These are phyloP conservation scores for Sisyra nigra DNA, from an alignment of 2,888 invertebrate species.

Conservation along the genomic window DNA sequence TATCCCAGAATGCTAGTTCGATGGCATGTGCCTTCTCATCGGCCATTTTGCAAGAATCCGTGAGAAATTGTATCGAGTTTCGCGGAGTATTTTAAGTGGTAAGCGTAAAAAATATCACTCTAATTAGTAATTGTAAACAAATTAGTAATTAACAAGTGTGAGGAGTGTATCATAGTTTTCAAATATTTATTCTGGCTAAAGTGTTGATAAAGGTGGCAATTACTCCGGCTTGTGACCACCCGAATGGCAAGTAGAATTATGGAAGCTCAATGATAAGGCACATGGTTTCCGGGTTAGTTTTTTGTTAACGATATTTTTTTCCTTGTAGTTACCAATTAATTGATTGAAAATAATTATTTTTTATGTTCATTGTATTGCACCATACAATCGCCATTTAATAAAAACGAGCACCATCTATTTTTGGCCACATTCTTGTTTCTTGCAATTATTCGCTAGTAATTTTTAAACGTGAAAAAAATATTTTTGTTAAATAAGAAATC, in stretches of 20 bases:
- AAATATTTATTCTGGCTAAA: constrained; percentile 5
- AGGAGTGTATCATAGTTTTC: constrained; percentile 4
- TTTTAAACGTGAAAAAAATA: no score
- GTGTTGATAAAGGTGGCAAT: constrained; percentile 5
- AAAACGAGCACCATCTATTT: no score
- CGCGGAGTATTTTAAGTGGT: constrained; percentile 40
- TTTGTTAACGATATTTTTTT: constrained; percentile 22
- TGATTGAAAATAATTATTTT: not conserved
- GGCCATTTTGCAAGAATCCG: constrained; percentile 52
- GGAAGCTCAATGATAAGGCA: constrained; percentile 29
- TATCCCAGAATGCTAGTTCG: constrained; percentile 34
- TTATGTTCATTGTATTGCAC: not conserved
- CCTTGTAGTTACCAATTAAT: constrained; percentile 18
- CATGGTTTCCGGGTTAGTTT: constrained; percentile 32
- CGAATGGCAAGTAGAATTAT: constrained; percentile 23
- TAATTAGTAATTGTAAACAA: constrained; percentile 2
- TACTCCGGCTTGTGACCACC: constrained; percentile 21
- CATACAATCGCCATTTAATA: no score
- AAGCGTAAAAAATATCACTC: constrained; percentile 22
- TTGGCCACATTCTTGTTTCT: no score
- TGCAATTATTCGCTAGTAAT: no score
- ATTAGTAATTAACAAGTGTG: constrained; percentile 1
- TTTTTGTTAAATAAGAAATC: no score
- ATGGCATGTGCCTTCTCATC: constrained; percentile 48
- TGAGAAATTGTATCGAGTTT: constrained; percentile 45